These are phyloP conservation scores for Spatulosminthurus flaviceps DNA, from an alignment of 2,888 invertebrate genomes.

Conservation along the genomic window DNA sequence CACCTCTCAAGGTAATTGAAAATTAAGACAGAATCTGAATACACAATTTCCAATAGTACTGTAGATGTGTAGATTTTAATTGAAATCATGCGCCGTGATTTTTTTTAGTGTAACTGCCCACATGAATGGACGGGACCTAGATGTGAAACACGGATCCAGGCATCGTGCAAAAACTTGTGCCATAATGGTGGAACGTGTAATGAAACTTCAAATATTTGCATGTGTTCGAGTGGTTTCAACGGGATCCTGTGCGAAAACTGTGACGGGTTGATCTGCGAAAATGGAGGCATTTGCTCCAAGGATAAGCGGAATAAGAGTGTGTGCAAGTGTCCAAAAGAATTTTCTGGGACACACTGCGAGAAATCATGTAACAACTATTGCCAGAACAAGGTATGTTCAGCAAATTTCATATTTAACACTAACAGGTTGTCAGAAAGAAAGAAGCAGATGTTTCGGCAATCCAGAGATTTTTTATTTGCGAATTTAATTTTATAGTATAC, in stretches of 20 bases:
- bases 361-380: slow-evolving; percentile 68
- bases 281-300: slow-evolving; percentile 72
- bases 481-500: not conserved
- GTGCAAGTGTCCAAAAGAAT: slow-evolving; percentile 70
- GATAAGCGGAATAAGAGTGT: slow-evolving; percentile 54
- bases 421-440: no score
- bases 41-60: no score
- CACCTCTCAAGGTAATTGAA: slow-evolving; percentile 64
- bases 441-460: no score
- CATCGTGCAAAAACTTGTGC: slow-evolving; percentile 70
- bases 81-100: not conserved
- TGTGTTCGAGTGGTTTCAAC: slow-evolving; percentile 70
- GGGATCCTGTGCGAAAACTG: slow-evolving; percentile 72
- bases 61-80: no score
- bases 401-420: no score
- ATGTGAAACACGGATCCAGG: slow-evolving; percentile 66
- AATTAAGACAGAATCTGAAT: no score
- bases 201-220: slow-evolving; percentile 66
- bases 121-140: slow-evolving; percentile 74
- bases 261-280: slow-evolving; percentile 71
- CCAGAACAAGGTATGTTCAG: slow-evolving; percentile 64
- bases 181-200: slow-evolving; percentile 73
- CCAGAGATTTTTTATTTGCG: not conserved
- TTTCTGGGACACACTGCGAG: slow-evolving; percentile 69
- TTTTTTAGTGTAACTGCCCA: slow-evolving; percentile 71